Conservation (phyloP, 2,113 vertebrate species). For the Sitta europaea region DNA sequence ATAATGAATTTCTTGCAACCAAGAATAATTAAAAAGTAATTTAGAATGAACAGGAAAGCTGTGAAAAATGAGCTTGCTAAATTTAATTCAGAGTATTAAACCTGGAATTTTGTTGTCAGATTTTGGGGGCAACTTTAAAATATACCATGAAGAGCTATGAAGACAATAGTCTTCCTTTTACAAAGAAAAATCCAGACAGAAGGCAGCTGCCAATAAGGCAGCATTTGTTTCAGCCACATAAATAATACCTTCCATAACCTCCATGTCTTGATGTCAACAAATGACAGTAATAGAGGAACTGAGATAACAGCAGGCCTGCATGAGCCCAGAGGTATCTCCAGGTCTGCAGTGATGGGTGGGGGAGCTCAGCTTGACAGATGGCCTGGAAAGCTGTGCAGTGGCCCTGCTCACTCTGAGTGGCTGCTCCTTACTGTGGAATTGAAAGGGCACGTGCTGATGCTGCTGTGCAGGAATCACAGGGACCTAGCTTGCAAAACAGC, state of each 20-base stretch:
- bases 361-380: background rate
- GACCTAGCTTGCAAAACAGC: background rate
- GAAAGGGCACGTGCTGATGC: background rate
- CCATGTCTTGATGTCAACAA: slow-evolving; percentile 7
- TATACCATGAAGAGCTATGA: background rate
- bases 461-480: background rate
- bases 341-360: background rate
- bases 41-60: background rate
- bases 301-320: background rate
- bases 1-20: background rate
- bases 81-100: background rate
- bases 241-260: slow-evolving; percentile 12
- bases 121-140: background rate
- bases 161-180: background rate
- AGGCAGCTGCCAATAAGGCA: slow-evolving; percentile 7
- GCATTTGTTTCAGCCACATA: background rate
- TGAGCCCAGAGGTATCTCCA: background rate
- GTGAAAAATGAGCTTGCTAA: background rate
- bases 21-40: background rate
- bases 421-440: background rate
- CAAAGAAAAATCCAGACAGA: background rate
- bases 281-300: slow-evolving; percentile 21
- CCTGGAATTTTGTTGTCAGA: background rate
- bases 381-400: background rate
- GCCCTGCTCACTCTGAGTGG: background rate